These are phyloP conservation scores for Eristalinus sepulchralis DNA, from an alignment of 2,888 invertebrate species.

Conservation along the genomic window DNA sequence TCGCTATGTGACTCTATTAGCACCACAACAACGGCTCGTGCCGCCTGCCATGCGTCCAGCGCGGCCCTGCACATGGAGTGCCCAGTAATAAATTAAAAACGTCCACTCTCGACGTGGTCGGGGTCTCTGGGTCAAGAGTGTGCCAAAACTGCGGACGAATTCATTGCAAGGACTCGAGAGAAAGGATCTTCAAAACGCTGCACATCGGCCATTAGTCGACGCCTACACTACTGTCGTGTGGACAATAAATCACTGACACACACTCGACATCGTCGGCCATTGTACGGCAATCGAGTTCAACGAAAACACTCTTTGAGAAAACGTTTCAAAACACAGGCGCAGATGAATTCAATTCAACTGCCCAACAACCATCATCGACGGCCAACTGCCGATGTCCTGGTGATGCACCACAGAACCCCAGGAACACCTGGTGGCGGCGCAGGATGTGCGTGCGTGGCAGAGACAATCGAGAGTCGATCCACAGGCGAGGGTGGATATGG, in stretches of 20 bases:
- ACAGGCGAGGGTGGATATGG: slow-evolving; percentile 66
- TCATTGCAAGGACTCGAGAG: slow-evolving; percentile 19
- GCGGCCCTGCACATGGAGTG: neutral
- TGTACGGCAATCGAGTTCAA: slow-evolving; percentile 44
- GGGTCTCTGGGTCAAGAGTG: slow-evolving; percentile 64
- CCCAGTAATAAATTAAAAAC: slow-evolving; percentile 64
- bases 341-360: slow-evolving; percentile 58
- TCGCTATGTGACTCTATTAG: slow-evolving; percentile 64
- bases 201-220: slow-evolving; percentile 68
- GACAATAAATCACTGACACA: slow-evolving; percentile 66
- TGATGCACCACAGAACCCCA: slow-evolving; percentile 49
- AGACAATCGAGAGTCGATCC: slow-evolving; percentile 42
- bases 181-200: slow-evolving; percentile 41
- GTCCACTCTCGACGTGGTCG: slow-evolving; percentile 50
- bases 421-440: slow-evolving; percentile 58
- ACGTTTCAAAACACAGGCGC: slow-evolving; percentile 63
- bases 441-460: slow-evolving; percentile 28
- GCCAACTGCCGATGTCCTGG: slow-evolving; percentile 67
- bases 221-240: slow-evolving; percentile 65
- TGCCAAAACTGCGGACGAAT: slow-evolving; percentile 70
- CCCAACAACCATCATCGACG: slow-evolving; percentile 37
- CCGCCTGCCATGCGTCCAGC: slow-evolving; percentile 28
- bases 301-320: slow-evolving; percentile 59
- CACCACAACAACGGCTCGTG: slow-evolving; percentile 60
- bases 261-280: slow-evolving; percentile 20